Conservation (phyloP, 2,797 vertebrate species). For the Otus scops region DNA sequence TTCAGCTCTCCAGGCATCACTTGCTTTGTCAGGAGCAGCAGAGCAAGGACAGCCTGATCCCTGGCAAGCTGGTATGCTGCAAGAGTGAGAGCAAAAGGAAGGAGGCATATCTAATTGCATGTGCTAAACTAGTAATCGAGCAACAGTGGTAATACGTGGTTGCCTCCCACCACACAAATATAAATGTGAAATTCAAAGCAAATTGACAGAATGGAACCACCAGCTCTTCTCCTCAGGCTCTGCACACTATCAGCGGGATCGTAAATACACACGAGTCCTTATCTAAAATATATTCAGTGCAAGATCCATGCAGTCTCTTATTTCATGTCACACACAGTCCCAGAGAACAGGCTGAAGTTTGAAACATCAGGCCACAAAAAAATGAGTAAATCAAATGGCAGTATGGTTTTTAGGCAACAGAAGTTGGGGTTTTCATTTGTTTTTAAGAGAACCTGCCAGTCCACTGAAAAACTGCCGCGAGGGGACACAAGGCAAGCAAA, state of each 20-base stretch:
- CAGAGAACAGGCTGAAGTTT: not conserved
- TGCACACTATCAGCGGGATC: fast-evolving
- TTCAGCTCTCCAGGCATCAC: not conserved
- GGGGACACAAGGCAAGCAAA: not conserved
- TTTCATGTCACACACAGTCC: not conserved
- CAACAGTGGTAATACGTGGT: fast-evolving
- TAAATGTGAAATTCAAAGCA: not conserved
- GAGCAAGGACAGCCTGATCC: not conserved
- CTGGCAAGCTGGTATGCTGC: not conserved
- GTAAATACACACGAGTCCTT: not conserved
- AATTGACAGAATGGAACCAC: not conserved
- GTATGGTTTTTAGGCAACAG: fast-evolving
- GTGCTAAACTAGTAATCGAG: not conserved
- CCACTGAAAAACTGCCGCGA: not conserved
- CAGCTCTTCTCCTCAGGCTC: not conserved
- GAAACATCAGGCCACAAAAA: not conserved
- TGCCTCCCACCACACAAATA: not conserved
- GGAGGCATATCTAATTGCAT: not conserved
- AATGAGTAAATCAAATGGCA: not conserved
- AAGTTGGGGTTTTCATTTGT: not conserved
- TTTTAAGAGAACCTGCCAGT: not conserved
- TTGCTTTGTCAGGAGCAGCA: not conserved
- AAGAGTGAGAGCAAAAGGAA: not conserved
- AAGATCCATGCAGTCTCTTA: not conserved
- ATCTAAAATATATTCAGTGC: not conserved